Evolutionary conservation across 2,797 vertebrate species (phyloP), one percentile per base, ranked within the genome.

Genomic region (Chrosomus eos): DNA sequence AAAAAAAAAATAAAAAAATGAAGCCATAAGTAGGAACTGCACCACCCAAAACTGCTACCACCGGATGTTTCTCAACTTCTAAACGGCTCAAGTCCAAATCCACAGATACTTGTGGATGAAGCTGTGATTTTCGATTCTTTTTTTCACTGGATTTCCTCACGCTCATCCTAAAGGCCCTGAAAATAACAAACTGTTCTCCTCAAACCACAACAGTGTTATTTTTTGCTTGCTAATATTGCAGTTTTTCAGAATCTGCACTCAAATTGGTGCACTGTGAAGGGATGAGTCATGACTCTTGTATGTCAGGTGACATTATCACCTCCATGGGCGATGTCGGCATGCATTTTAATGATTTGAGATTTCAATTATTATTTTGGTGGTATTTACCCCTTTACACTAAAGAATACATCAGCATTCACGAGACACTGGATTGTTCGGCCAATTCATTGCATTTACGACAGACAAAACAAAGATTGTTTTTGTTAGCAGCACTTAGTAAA

Each of bases 351-450:
- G 53, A 77, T 43, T 45, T 33, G 45, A 70, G 26, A 66, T 31
- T 81, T 79, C 45, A 60, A 74, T 86, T 64, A 19, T 90, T 88
- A 68, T 78, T 77, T 85, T 72, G 60, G 84, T 88, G 86, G 68
- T 91, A 88, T n/a, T 82, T 83, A 48, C 40, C 68, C 88, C 82
- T 91, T 85, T 60, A 88, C 78, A 81, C 83, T 84, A 88, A 83
- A 89, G 86, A 82, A 75, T 11, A 58, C 83, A 70, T 71, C 73
- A 23, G 58, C 80, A 45, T 67, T 71, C 70, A 85, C 88, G 75
- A 87, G 89, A 93, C 93, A 91, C 92, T 94, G 93, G 93, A 94
- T 91, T 90, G 76, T 81, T 53, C 60, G 53, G 80, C 88, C 75
- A 79, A 82, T 88, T 90, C 86, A 86, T 87, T 86, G 71, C 33